These are phyloP conservation scores for Porites rus DNA, from an alignment of 92 coral and sea anemone genomes.

Conservation along the genomic window DNA sequence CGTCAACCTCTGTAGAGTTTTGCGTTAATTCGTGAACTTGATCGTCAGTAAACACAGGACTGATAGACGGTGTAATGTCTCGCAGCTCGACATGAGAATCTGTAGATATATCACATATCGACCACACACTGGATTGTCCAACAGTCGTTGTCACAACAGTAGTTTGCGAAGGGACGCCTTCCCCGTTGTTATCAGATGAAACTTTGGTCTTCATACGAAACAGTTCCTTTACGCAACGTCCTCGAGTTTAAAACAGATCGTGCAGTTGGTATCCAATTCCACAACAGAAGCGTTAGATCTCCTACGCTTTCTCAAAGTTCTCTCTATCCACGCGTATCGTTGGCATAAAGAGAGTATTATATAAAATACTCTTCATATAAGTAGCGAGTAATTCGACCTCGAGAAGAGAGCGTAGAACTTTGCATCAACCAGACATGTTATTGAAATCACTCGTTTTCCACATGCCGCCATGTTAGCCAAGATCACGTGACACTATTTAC, in stretches of 20 bases:
- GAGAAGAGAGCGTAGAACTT: neutral
- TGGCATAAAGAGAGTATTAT: neutral
- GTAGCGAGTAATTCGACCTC: neutral
- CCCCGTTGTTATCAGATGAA: conserved; percentile 30
- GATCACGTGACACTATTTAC: conserved; percentile 63
- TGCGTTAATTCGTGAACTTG: conserved; percentile 90
- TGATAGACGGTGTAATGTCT: conserved; percentile 95
- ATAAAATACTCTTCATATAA: neutral
- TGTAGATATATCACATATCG: conserved; percentile 61
- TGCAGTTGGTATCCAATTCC: neutral
- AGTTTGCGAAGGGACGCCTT: conserved; percentile 38
- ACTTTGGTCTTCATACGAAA: conserved; percentile 55
- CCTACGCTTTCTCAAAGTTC: neutral
- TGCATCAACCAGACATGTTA: neutral
- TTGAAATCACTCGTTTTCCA: conserved; percentile 41
- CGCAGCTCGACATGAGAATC: conserved; percentile 85
- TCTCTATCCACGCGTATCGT: neutral
- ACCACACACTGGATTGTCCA: conserved; percentile 75
- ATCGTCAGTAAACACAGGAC: conserved; percentile 97
- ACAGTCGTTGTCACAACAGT: conserved; percentile 37
- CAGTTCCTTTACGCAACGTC: conserved; percentile 19
- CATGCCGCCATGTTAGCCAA: conserved; percentile 74
- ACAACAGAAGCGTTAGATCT: neutral
- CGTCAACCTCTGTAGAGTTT: conserved; percentile 81
- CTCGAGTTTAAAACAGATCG: neutral